A percentile compares a stretch with the other conserved stretches of the same genome.
phyloP scores from a whole-genome alignment of 1,140 invertebrate genomes.

The Patella vulgata region DNA sequence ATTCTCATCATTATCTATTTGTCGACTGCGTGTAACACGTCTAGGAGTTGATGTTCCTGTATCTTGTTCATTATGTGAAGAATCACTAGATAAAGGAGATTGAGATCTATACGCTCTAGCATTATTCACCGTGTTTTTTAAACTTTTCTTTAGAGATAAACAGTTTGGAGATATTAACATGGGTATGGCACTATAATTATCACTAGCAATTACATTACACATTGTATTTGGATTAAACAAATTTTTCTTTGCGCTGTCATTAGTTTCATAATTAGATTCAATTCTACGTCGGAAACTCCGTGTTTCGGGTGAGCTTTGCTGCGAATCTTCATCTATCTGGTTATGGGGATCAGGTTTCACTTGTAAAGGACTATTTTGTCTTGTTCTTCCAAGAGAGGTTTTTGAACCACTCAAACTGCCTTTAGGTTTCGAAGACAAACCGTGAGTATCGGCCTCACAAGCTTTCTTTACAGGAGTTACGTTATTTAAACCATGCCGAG shows the following conservation, averaged over 20 bases:
- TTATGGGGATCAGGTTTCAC: not conserved
- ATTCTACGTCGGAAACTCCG: no score
- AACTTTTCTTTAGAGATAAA: conserved; percentile 10
- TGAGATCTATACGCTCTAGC: conserved; percentile 30
- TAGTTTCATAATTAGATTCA: not conserved
- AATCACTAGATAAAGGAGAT: conserved; percentile 36
- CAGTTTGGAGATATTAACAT: conserved; percentile 2
- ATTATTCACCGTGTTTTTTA: conserved; percentile 20
- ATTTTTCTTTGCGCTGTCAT: not conserved
- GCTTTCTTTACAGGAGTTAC: conserved; percentile 22
- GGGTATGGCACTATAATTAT: not conserved
- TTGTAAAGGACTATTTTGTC: no score
- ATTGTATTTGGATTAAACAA: not conserved
- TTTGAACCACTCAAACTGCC: no score
- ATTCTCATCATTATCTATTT: conserved; percentile 11
- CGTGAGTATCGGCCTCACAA: no score
- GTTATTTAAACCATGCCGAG: no score
- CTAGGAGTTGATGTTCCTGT: conserved; percentile 39
- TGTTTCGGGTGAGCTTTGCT: not conserved
- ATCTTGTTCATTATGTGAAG: conserved; percentile 7
- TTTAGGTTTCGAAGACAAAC: no score
- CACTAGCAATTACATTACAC: not conserved
- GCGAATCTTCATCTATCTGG: not conserved
- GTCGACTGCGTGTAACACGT: conserved; percentile 44
- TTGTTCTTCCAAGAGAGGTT: no score